Base-by-base conservation (phyloP, 1,140 invertebrate species). In the Zaprionus taronus region DNA sequence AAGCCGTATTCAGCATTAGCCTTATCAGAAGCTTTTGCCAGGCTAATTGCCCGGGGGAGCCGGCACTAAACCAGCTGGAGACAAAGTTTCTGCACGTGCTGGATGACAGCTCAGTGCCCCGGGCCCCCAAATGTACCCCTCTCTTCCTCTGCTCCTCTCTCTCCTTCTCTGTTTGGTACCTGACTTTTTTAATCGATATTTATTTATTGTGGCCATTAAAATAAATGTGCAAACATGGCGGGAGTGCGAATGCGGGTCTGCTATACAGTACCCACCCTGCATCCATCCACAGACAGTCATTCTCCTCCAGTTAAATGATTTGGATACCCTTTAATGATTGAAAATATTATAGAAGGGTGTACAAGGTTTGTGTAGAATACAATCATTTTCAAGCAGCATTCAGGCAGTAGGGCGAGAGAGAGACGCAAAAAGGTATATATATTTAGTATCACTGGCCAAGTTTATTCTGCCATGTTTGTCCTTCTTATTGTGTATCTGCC, bases 151-250 rank as follows among this genome's bases (percentile, higher is more conserved):
- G 12, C 49, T 53, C 17, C 47, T 15, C 15, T 65, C 26, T 38
- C 5, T 17, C 58, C 67, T 41, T 55, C 5, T 20, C 67, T 74
- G 62, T 28, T 56, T 56, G 15, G 11, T n/a, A 84, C 81, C 65
- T 80, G 80, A 36, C 53, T 28, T 28, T 58, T 15, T 74, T 80
- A 86, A 87, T 86, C 83, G 80, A 86, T 87, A 86, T 86, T 86
- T 86, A 77, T 87, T 86, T 80, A 83, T 83, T 77, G 41, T 87
- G 75, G 55, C 70, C 64, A 81, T 85, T 85, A 67, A 75, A 81
- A 75, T 65, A 79, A 86, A 73, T 79, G 66, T 44, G 64, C 41
- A 41, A 55, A 15, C 22, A 14, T 2, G 2, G 11, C 3, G 12
- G 11, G 53, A 31, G 15, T 34, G 55, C 6, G n/a, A 31, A 15